phyloP scores from a whole-genome alignment of 2,797 vertebrate species.

The Loris lydekkerianus region DNA sequence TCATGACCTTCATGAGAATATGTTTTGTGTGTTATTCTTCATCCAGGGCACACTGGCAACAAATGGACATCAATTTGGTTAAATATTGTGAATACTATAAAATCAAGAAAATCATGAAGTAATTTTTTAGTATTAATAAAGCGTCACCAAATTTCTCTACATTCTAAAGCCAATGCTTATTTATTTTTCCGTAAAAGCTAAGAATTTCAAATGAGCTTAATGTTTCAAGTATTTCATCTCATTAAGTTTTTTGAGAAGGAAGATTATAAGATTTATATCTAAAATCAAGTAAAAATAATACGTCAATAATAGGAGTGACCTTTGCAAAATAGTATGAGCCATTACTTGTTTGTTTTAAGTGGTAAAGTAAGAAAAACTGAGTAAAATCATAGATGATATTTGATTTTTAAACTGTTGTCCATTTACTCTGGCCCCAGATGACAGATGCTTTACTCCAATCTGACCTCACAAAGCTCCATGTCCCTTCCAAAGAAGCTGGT shows the following conservation, averaged over 20 bases:
- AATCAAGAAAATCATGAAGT: slow-evolving; percentile 65
- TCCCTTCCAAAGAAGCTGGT: background rate
- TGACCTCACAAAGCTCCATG: background rate
- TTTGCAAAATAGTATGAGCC: background rate
- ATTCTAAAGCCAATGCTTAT: slow-evolving; percentile 69
- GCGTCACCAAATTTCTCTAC: slow-evolving; percentile 46
- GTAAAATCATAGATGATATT: background rate
- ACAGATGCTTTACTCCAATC: background rate
- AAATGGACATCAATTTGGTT: slow-evolving; percentile 78
- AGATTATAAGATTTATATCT: slow-evolving; percentile 64
- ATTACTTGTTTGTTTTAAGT: slow-evolving; percentile 7
- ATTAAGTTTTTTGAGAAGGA: slow-evolving; percentile 76
- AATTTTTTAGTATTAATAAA: slow-evolving; percentile 73
- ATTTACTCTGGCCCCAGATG: background rate
- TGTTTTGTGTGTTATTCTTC: slow-evolving; percentile 53
- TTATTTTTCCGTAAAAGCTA: slow-evolving; percentile 68
- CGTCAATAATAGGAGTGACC: slow-evolving; percentile 25
- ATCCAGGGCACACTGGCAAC: slow-evolving; percentile 77
- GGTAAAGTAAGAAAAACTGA: background rate
- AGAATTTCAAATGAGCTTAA: slow-evolving; percentile 63
- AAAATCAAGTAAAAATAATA: slow-evolving; percentile 26
- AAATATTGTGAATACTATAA: slow-evolving; percentile 77
- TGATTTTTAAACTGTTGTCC: background rate
- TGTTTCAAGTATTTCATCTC: slow-evolving; percentile 66
- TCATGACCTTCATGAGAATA: slow-evolving; percentile 56